phyloP scores from a whole-genome alignment of 1,140 invertebrate species.

The Diabrotica undecimpunctata region DNA sequence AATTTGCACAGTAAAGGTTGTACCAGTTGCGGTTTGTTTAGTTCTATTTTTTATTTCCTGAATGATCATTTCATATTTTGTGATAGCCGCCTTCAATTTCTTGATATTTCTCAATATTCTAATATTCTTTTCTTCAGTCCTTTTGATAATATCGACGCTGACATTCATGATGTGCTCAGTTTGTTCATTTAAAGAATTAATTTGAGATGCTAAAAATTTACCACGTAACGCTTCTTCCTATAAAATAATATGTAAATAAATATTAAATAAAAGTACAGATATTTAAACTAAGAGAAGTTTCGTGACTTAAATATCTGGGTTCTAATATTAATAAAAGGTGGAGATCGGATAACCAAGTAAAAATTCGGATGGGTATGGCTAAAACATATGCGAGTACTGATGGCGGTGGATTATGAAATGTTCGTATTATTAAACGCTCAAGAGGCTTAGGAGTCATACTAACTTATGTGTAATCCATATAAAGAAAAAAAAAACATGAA shows the following conservation, averaged over 20 bases:
- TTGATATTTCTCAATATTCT: constrained; percentile 42
- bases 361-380: too few relatives aligned
- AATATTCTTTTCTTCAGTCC: constrained; percentile 41
- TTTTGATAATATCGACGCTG: constrained; percentile 37
- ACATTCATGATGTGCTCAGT: constrained; percentile 37
- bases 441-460: too few relatives aligned
- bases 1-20: too few relatives aligned
- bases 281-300: too few relatives aligned
- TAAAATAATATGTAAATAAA: constrained; percentile 1
- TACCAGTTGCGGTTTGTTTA: not conserved
- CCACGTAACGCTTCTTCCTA: constrained; percentile 41
- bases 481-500: too few relatives aligned
- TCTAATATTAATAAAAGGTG: not conserved
- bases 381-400: too few relatives aligned
- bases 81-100: constrained; percentile 32
- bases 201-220: constrained; percentile 39
- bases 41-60: constrained; percentile 5
- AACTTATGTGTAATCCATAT: too few relatives aligned
- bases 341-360: not conserved
- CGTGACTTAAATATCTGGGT: too few relatives aligned
- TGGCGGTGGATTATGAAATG: too few relatives aligned
- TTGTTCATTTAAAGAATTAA: constrained; percentile 39
- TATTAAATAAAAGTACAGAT: too few relatives aligned
- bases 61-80: constrained; percentile 24
- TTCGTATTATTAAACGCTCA: too few relatives aligned